Evolutionary conservation across 2,113 vertebrate genomes (phyloP), one percentile per base, ranked within the genome.

Genomic region (Prinia subflava): DNA sequence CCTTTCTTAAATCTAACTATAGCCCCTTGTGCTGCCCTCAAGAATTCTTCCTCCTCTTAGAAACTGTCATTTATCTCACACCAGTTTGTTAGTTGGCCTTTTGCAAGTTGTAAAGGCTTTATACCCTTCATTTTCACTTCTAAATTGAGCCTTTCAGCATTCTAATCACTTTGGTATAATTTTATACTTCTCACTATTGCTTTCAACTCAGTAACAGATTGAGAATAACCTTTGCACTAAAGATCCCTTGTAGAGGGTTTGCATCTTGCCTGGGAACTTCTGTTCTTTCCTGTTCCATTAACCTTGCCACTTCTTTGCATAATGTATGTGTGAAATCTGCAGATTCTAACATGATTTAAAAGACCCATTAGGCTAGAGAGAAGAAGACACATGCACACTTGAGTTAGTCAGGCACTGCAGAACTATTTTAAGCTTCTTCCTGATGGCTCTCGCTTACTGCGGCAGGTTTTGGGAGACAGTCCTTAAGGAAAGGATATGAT

Each of bases 361-460:
- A 77, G 92, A 70, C 70, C 37, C 30, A 15, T 89, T 81, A 55
- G 55, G 39, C 21, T 85, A 74, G 63, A 69, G 63, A 60, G 76
- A 39, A 60, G 76, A 39, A 83, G 84, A n/a, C 56, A n/a, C 31
- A 9, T 16, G 20, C n/a, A 25, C 9, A 1, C 49, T 76, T 0
- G 2, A 63, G 31, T 85, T 62, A 90, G 44, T 52, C 21, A 35
- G 27, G 68, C 31, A 41, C 74, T 87, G 49, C 56, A 15, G 33
- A 56, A 59, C 78, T 95, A 41, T 90, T 89, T 93, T 90, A 91
- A 85, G 75, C 78, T 67, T 83, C 44, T 33, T 95, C 39, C 57
- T 60, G 53, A 39, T 71, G 57, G 49, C 37, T 82, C 53, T 93
- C 0, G 0, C 47, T 83, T 31, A 7, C 9, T 75, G 74, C 0